Base-by-base conservation (phyloP, 2,888 invertebrate species). In the Caenorhabditis plicata region DNA sequence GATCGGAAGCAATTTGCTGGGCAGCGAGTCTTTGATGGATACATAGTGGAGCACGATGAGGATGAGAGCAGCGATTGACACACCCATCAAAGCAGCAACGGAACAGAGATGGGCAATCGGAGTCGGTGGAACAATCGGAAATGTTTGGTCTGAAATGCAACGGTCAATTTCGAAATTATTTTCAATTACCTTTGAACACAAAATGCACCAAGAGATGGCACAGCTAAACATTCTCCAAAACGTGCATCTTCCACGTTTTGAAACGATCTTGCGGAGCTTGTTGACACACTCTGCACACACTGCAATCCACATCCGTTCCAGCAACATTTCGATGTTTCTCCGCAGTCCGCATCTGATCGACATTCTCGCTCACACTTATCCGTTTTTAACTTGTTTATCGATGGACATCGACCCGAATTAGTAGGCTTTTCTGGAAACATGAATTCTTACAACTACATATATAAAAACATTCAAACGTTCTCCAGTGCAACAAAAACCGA, bases 71-170 rank as follows among this genome's bases (percentile, higher is more conserved):
- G 51, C 63, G 41, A 39, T 55, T 61, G 8, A 54, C 63, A 43
- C 78, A 78, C 1, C 78, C 78, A 52, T 77, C 74, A 19, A 55
- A 68, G 46, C 79, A 79, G 52, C 78, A 79, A 35, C 78, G 79
- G 25, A 58, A 57, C 33, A 68, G 55, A 0, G 61, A 53, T 7
- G 67, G 61, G 40, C 79, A 79, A 39, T 78, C 73, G 5, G 38
- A 39, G 43, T 79, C 79, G 2, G 33, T 52, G 7, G 53, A 55
- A 42, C 74, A 74, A 20, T 67, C 60, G 1, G 58, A 47, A 27
- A 58, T 58, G 15, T 51, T 52, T 11, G 58, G 47, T 32, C 58
- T 8, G 8, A 9, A 11, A 29, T 8, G 8, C 29, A 29, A 29
- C 8, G 29, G 11, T 9, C 8, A 29, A 29, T 8, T 29, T 11